Evolutionary conservation across 35 echinoderm and acorn worm species (phyloP), one percentile per base, ranked within the genome.

Genomic region (Ophiothrix spiculata): DNA sequence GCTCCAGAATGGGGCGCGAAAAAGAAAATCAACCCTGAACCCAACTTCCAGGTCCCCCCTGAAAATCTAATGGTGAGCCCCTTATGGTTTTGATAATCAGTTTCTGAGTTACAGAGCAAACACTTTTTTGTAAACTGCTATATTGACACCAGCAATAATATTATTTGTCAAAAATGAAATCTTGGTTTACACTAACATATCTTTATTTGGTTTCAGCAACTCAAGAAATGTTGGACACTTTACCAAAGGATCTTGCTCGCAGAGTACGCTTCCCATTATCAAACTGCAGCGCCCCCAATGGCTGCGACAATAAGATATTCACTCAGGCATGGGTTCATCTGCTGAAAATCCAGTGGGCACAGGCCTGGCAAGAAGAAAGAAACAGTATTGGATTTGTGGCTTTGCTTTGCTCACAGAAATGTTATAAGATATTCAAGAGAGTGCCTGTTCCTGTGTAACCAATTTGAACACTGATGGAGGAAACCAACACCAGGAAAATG

Each of bases 401-500:
- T 33, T 76, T 91, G 25, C 87, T 83, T 39, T 91, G 90, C 74
- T 91, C 84, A 56, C 41, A 39, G 40, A 35, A 82, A 37, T 91
- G 90, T 40, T 69, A 81, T 25, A 29, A 86, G 32, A 76, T 86
- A 32, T 91, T 91, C 38, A 81, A 79, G 21, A 87, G 39, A 78
- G 69, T 86, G 42, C 90, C 90, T 1, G 36, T 91, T 32, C 90
- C 90, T n/a, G n/a, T n/a, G n/a, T n/a, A n/a, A n/a, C n/a, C n/a
- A n/a, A n/a, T n/a, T n/a, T n/a, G n/a, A n/a, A n/a, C n/a, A n/a
- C n/a, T n/a, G n/a, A n/a, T n/a, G n/a, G n/a, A n/a, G n/a, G n/a
- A n/a, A n/a, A n/a, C n/a, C n/a, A n/a, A n/a, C n/a, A n/a, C n/a
- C n/a, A n/a, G n/a, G n/a, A n/a, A n/a, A n/a, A n/a, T n/a, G n/a